Evolutionary conservation across 1,140 invertebrate species (phyloP), one percentile per base, ranked within the genome.

Genomic region (Cyclargus thomasi): DNA sequence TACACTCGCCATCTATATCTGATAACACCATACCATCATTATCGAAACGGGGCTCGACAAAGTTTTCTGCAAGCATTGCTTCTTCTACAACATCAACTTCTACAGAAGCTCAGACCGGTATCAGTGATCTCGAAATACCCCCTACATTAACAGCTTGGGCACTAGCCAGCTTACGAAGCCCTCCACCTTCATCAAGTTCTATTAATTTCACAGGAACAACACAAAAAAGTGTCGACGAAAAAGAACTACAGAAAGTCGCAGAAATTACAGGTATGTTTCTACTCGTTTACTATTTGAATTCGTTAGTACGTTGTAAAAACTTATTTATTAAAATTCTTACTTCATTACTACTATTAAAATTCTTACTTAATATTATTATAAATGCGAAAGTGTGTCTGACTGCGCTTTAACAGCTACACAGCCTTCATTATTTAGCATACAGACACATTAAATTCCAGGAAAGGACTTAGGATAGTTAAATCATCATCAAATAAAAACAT

Each of bases 121-220:
- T 77, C 5, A 85, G 67, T 69, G 86, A 88, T 11, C 66, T 88
- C 69, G 85, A 88, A 63, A 87, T 90, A 59, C 85, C 85, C n/a
- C 86, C 86, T 16, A 88, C 87, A 0, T 73, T 86, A 29, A 85
- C 84, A 23, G 86, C 83, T 2, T 90, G 86, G 86, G 85, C 88
- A 0, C 70, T 90, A 16, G 88, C 86, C 14, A 81, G 83, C 63
- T 69, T 90, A 62, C 75, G 77, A 63, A 87, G 78, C 65, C 80
- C 83, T 18, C 85, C 86, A 6, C 73, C 79, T 3, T 69, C 78
- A 20, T 70, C 81, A 1, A 82, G 71, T 35, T 18, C 75, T 47
- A 63, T 72, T 2, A 88, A 86, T 68, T 68, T 35, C 66, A 82
- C 80, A 6, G 68, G 55, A 63, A 77, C 82, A 23, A 73, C 83